A percentile compares a stretch with the other conserved stretches of the same genome.
Conservation (phyloP, 2,113 vertebrate genomes). For the Muntiacus reevesi region DNA sequence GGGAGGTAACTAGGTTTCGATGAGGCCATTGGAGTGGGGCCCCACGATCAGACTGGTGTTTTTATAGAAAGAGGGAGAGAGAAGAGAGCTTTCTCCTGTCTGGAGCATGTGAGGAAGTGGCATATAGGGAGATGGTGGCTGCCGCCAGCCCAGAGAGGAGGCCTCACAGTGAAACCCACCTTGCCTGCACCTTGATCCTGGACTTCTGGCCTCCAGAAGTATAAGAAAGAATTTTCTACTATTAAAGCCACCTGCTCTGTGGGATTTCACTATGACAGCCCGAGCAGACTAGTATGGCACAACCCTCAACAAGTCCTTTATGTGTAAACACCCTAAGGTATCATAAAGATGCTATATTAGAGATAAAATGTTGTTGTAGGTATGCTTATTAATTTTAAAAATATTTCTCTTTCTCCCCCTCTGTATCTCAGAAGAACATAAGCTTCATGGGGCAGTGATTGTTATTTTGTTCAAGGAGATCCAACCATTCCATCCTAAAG, state of each 20-base stretch:
- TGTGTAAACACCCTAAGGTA: background rate
- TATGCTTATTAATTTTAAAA: background rate
- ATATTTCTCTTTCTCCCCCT: background rate
- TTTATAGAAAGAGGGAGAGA: background rate
- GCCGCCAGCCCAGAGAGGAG: background rate
- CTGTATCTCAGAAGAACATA: background rate
- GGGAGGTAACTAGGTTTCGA: background rate
- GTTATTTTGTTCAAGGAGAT: background rate
- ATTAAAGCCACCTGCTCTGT: background rate
- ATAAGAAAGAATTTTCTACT: background rate
- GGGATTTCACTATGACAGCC: background rate
- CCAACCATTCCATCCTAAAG: no score
- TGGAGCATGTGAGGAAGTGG: background rate
- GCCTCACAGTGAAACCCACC: background rate
- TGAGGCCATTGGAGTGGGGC: background rate
- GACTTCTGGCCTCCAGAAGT: background rate
- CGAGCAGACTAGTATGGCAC: background rate
- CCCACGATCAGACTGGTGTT: background rate
- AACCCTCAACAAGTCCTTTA: background rate
- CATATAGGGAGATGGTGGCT: no score
- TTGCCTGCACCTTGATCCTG: background rate
- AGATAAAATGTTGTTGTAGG: background rate
- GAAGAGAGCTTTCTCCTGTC: background rate
- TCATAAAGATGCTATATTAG: background rate
- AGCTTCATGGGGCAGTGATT: rapidly evolving